phyloP scores from a whole-genome alignment of 2,888 invertebrate species.

The Chesias legatella region DNA sequence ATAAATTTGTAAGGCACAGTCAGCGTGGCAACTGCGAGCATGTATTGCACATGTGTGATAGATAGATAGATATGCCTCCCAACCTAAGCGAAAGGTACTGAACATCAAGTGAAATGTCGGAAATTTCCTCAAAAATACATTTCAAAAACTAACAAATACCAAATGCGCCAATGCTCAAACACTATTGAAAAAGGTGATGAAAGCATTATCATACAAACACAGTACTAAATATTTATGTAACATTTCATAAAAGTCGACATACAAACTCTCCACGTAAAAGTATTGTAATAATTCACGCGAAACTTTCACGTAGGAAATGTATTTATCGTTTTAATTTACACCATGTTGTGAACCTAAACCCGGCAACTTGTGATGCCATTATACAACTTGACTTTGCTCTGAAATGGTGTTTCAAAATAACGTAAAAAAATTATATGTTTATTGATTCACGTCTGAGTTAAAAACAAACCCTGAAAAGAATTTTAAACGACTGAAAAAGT shows the following conservation, averaged over 20 bases:
- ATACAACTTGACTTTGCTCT: conserved; percentile 7
- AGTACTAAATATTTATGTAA: conserved; percentile 7
- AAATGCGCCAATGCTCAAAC: too few species aligned
- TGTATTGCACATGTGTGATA: too few species aligned
- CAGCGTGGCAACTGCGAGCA: too few species aligned
- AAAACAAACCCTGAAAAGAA: neutral
- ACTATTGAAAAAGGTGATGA: conserved; percentile 5
- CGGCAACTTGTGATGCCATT: conserved; percentile 19
- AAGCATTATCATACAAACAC: conserved; percentile 8
- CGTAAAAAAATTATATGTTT: conserved; percentile 1
- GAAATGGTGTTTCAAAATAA: conserved; percentile 19
- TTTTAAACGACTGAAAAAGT: neutral
- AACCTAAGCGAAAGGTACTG: too few species aligned
- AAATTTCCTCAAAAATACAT: too few species aligned
- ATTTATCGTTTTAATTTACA: conserved; percentile 40
- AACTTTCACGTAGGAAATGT: conserved; percentile 36
- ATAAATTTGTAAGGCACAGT: too few species aligned
- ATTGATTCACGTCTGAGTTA: neutral
- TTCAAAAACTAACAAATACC: too few species aligned
- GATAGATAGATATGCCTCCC: too few species aligned
- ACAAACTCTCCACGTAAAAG: conserved; percentile 31
- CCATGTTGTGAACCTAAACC: conserved; percentile 14
- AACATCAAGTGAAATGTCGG: too few species aligned
- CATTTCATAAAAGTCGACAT: conserved; percentile 27
- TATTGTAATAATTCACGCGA: conserved; percentile 28